phyloP scores from a whole-genome alignment of 2,888 invertebrate species.

The Galeruca laticollis region DNA sequence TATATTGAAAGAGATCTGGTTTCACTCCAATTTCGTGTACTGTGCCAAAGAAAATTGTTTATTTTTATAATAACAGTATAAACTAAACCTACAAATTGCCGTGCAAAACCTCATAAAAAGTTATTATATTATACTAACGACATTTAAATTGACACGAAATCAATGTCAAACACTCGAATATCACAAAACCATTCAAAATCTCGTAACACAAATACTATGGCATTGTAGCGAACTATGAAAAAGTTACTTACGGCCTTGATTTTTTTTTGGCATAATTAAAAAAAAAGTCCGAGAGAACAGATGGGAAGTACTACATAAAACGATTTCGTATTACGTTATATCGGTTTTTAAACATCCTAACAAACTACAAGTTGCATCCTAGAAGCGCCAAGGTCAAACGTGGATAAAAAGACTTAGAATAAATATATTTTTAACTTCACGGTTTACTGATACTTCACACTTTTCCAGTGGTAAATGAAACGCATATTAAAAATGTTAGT shows the following conservation, averaged over 20 bases:
- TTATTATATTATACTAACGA: constrained; percentile 23
- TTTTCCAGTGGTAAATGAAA: background rate
- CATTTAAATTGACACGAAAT: constrained; percentile 25
- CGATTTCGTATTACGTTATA: constrained; percentile 32
- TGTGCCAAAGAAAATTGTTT: background rate
- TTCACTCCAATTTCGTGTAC: no score
- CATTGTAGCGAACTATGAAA: constrained; percentile 39
- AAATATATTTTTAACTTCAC: constrained; percentile 3
- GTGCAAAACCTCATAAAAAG: background rate
- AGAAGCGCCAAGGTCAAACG: constrained; percentile 18
- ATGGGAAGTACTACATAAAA: constrained; percentile 42
- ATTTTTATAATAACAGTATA: background rate
- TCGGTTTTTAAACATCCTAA: constrained; percentile 28
- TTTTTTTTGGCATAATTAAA: constrained; percentile 46
- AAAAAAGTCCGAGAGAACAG: constrained; percentile 39
- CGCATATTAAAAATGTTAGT: background rate
- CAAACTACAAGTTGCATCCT: constrained; percentile 21
- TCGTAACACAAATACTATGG: constrained; percentile 37
- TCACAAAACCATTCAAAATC: constrained; percentile 37
- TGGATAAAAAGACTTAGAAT: constrained; percentile 10
- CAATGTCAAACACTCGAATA: constrained; percentile 31
- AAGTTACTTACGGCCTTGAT: constrained; percentile 40
- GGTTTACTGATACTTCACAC: constrained; percentile 3
- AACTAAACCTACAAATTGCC: background rate
- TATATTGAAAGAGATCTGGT: no score